Base-by-base conservation (phyloP, 2,888 invertebrate species). In the Esperia sulphurella region DNA sequence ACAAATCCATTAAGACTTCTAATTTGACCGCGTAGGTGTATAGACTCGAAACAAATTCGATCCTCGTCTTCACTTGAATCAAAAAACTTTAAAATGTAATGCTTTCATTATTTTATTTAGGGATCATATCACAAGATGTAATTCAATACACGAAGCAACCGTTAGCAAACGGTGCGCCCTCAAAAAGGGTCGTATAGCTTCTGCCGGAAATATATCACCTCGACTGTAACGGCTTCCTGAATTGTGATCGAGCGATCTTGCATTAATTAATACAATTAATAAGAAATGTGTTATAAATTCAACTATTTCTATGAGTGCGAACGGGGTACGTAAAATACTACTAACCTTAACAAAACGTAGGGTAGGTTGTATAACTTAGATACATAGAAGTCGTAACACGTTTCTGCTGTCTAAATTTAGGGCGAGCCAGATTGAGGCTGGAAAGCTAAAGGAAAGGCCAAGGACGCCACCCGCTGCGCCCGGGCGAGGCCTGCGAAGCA, bases 111-210 rank as follows among this genome's bases (percentile, higher is more conserved):
- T 33, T 31, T 35, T 3, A 35, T 35, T 35, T 35, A 3, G 59
- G 54, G n/a, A 49, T 62, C 53, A 55, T 57, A 50, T 57, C 52
- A 57, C 55, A 65, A 61, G 58, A 53, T 59, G 67, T 71, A 68
- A 73, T 66, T 61, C 58, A 58, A 65, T 59, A 68, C 65, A 63
- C 61, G 60, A 56, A 51, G 75, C 55, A 66, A 78, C 80, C 75
- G 80, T 79, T 80, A 78, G 59, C 57, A 61, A 77, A 75, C 74
- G 76, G 74, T 67, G 56, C 58, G 71, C 65, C 74, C 75, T 78
- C 69, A 57, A 74, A n/a, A 78, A 79, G 77, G 76, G 75, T n/a
- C 2, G n/a, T 14, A 50, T 51, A 49, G 46, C 38, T 55, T 48
- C 53, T 57, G 63, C 75, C 79, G 82, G 80, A 80, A 76, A 71